Percentiles rank a stretch among this genome's conserved stretches.
Evolutionary conservation across 2,113 vertebrate species (phyloP).

Genomic region (Xiphias gladius): DNA sequence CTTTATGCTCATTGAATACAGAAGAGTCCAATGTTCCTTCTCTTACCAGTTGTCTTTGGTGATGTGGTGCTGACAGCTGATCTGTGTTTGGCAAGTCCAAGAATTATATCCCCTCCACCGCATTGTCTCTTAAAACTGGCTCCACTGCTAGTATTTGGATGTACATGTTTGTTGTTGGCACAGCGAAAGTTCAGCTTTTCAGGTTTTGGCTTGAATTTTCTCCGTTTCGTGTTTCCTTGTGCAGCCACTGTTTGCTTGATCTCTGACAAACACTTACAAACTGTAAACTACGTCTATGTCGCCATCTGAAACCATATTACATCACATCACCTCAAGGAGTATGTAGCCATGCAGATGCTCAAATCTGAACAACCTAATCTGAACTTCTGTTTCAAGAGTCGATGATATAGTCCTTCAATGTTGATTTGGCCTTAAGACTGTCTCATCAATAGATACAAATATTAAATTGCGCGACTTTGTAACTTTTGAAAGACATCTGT

Average conservation of each 20-base stretch:
- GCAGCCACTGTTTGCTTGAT: background rate
- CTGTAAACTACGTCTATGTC: background rate
- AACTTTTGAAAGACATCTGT: no score
- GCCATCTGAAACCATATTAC: background rate
- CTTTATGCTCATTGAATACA: conserved; percentile 25
- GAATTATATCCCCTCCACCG: background rate
- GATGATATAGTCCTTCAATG: background rate
- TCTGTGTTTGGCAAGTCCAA: background rate
- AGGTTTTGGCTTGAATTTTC: background rate
- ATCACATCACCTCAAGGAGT: background rate
- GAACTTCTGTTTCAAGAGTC: background rate
- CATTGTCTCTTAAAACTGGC: background rate
- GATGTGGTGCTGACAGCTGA: background rate
- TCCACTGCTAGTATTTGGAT: background rate
- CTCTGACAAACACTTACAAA: background rate
- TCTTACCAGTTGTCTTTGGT: conserved; percentile 4
- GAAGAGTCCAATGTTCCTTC: conserved; percentile 21
- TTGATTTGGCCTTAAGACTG: background rate
- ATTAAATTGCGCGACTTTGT: no score
- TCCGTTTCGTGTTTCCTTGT: background rate
- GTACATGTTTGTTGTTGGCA: background rate
- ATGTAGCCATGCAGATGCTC: background rate
- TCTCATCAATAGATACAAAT: no score
- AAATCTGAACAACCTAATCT: background rate
- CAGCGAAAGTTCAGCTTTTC: background rate